A percentile compares a stretch with the other conserved stretches of the same genome.
Evolutionary conservation across 2,888 invertebrate genomes (phyloP).

Genomic region (Ochropleura plecta): DNA sequence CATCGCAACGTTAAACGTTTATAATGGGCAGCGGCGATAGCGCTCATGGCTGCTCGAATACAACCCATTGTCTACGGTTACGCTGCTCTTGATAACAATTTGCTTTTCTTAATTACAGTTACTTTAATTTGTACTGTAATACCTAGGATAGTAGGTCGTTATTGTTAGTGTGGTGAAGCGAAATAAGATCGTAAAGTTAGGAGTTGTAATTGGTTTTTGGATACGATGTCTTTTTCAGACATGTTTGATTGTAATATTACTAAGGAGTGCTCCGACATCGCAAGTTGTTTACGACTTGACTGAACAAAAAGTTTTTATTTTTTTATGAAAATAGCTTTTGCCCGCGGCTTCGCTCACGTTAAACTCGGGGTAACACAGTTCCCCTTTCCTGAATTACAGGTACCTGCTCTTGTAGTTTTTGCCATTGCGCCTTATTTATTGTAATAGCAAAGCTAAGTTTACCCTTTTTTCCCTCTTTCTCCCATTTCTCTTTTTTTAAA

Average conservation of each 20-base stretch:
- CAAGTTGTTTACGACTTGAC: not conserved
- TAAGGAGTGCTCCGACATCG: not conserved
- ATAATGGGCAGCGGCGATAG: slow-evolving; percentile 77
- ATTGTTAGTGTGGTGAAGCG: slow-evolving; percentile 3
- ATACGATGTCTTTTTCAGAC: not conserved
- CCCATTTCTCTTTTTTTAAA: too few relatives aligned
- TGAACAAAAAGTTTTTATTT: not conserved
- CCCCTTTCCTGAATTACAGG: too few relatives aligned
- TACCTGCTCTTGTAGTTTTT: too few relatives aligned
- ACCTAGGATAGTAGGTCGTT: not conserved
- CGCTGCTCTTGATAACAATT: slow-evolving; percentile 80
- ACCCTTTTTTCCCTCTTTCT: too few relatives aligned
- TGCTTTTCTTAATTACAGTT: slow-evolving; percentile 65
- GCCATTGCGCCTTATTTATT: too few relatives aligned
- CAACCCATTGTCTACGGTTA: slow-evolving; percentile 77
- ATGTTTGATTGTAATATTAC: not conserved
- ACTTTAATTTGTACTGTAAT: slow-evolving; percentile 42
- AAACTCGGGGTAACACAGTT: too few relatives aligned
- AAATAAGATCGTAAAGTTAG: not conserved
- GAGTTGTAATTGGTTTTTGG: not conserved
- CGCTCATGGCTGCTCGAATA: slow-evolving; percentile 68
- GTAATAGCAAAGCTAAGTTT: too few relatives aligned
- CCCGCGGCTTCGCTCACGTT: too few relatives aligned
- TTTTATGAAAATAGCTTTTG: not conserved
- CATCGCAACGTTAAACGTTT: slow-evolving; percentile 78